Evolutionary conservation across 2,797 vertebrate genomes (phyloP).

Genomic region (Parauchenoglanis punctatus): DNA sequence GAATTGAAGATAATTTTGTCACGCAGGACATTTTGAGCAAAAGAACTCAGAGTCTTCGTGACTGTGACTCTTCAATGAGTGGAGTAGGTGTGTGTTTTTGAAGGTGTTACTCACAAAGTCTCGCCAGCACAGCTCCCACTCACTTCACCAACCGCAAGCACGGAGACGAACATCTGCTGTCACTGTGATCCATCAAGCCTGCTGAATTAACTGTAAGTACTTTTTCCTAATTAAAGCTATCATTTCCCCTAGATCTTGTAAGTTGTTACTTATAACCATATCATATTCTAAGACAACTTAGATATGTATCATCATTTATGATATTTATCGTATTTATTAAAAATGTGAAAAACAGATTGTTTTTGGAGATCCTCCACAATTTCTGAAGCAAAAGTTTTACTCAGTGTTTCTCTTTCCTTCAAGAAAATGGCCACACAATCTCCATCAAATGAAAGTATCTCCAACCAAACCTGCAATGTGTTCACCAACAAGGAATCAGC

Average conservation of each 20-base stretch:
- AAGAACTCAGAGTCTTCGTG: neutral
- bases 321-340: too few relatives aligned
- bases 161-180: slow-evolving; percentile 37
- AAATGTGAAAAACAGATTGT: neutral
- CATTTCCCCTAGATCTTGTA: neutral
- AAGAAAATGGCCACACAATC: slow-evolving; percentile 27
- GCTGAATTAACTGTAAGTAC: slow-evolving; percentile 34
- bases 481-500: slow-evolving; percentile 69
- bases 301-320: neutral
- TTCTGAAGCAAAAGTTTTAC: neutral
- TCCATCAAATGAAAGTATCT: slow-evolving; percentile 33
- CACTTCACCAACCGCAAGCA: slow-evolving; percentile 18
- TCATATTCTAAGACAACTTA: neutral
- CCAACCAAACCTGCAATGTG: slow-evolving; percentile 75
- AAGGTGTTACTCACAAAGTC: neutral
- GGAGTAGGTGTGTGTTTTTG: slow-evolving; percentile 36
- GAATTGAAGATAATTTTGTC: neutral
- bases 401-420: neutral
- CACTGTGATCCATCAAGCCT: neutral
- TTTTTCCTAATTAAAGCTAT: neutral
- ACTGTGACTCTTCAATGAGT: slow-evolving; percentile 1
- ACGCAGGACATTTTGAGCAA: neutral
- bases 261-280: neutral
- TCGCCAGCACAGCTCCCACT: neutral
- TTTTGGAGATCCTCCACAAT: neutral